Percentiles rank a stretch among this genome's conserved stretches.
These are phyloP conservation scores for Eupeodes luniger DNA, from an alignment of 2,888 invertebrate genomes.

Conservation along the genomic window DNA sequence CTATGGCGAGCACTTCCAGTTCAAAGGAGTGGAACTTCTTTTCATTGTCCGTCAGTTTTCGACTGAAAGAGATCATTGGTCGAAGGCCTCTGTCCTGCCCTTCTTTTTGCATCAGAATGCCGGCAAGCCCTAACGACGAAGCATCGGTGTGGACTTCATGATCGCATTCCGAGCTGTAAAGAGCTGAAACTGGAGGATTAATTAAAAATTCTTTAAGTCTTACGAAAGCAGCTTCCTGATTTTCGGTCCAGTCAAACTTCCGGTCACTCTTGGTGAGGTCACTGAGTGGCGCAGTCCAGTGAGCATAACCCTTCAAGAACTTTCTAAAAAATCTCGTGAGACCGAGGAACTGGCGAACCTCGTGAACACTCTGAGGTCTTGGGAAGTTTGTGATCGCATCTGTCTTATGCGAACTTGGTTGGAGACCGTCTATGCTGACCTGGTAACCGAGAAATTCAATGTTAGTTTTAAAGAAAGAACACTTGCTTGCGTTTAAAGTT, in stretches of 20 bases:
- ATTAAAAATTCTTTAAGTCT: no score
- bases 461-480: not conserved
- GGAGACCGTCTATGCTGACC: no score
- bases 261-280: not conserved
- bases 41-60: no score
- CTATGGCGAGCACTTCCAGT: slow-evolving; percentile 33
- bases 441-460: not conserved
- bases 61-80: no score
- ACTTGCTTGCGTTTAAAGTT: not conserved
- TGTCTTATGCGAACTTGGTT: not conserved
- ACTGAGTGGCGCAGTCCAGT: not conserved
- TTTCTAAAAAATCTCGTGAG: not conserved
- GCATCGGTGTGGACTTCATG: no score
- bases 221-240: not conserved
- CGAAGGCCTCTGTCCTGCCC: no score
- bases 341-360: not conserved
- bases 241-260: not conserved
- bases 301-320: not conserved
- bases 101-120: no score
- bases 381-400: not conserved
- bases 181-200: no score
- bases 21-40: slow-evolving; percentile 30
- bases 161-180: no score
- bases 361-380: not conserved
- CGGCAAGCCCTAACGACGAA: no score